phyloP scores from a whole-genome alignment of 2,113 vertebrate genomes.

The Ciconia stormi region DNA sequence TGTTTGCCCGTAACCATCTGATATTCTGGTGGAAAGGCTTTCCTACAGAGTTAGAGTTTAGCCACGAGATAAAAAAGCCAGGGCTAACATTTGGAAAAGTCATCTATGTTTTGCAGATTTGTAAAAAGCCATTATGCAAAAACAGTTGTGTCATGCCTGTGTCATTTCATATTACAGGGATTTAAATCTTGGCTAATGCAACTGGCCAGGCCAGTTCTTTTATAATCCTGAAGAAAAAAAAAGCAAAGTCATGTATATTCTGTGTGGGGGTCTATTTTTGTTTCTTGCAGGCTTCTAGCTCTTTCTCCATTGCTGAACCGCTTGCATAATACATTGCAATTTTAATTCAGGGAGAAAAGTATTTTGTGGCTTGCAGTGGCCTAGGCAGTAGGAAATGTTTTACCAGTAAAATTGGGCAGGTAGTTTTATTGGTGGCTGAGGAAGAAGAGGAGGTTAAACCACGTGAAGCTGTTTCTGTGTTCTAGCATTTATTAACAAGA shows the following conservation, averaged over 20 bases:
- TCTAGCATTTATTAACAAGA: slow-evolving; percentile 10
- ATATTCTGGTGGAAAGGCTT: background rate
- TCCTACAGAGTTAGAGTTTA: background rate
- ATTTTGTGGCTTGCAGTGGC: background rate
- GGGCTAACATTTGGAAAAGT: background rate
- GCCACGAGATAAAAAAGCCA: background rate
- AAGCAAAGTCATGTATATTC: background rate
- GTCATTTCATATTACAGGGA: background rate
- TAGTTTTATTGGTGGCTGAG: background rate
- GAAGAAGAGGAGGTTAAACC: background rate
- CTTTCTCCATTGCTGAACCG: background rate
- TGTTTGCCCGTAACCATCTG: background rate
- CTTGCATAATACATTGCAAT: slow-evolving; percentile 11
- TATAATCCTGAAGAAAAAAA: background rate
- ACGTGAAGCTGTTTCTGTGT: background rate
- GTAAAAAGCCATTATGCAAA: background rate
- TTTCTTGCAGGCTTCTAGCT: background rate
- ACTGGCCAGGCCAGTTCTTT: background rate
- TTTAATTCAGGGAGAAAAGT: background rate
- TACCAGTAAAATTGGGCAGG: background rate
- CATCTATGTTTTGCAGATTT: background rate
- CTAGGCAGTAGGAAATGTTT: slow-evolving; percentile 1
- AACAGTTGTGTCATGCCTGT: background rate
- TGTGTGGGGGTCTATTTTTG: background rate
- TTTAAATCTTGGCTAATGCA: background rate